These are phyloP conservation scores for Archegozetes longisetosus DNA, from an alignment of 1,140 invertebrate genomes.

Conservation along the genomic window DNA sequence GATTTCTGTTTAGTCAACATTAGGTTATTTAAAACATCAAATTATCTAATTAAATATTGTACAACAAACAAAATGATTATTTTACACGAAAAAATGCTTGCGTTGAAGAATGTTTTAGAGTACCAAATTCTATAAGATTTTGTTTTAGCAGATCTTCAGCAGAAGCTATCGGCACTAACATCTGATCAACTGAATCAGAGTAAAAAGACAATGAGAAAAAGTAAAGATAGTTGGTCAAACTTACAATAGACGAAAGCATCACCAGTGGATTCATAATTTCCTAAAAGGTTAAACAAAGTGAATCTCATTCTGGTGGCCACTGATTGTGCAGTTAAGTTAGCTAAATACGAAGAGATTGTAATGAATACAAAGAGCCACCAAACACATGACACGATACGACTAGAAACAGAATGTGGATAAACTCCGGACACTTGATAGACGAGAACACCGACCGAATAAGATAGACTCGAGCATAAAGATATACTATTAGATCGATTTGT, in stretches of 20 bases:
- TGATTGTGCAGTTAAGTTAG: conserved; percentile 35
- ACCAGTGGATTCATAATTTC: not conserved
- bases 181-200: conserved; percentile 41
- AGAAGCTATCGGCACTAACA: conserved; percentile 36
- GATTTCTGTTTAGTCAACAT: conserved; percentile 43
- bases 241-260: not conserved
- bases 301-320: not conserved
- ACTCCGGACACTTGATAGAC: conserved; percentile 73
- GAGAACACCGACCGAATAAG: conserved; percentile 58
- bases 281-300: not conserved
- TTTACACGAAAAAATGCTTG: conserved; percentile 29
- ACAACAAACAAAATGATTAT: not conserved
- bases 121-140: conserved; percentile 37
- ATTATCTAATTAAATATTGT: not conserved
- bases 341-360: conserved; percentile 41
- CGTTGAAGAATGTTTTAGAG: conserved; percentile 33
- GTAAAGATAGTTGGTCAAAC: not conserved
- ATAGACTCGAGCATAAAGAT: conserved; percentile 49
- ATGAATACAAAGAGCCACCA: conserved; percentile 44
- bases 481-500: conserved; percentile 60
- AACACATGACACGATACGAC: conserved; percentile 30
- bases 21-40: no score
- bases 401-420: conserved; percentile 45
- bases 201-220: not conserved
- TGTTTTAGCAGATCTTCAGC: conserved; percentile 40